Conservation (phyloP, 2,888 invertebrate genomes). For the Nomada hirtipes region DNA sequence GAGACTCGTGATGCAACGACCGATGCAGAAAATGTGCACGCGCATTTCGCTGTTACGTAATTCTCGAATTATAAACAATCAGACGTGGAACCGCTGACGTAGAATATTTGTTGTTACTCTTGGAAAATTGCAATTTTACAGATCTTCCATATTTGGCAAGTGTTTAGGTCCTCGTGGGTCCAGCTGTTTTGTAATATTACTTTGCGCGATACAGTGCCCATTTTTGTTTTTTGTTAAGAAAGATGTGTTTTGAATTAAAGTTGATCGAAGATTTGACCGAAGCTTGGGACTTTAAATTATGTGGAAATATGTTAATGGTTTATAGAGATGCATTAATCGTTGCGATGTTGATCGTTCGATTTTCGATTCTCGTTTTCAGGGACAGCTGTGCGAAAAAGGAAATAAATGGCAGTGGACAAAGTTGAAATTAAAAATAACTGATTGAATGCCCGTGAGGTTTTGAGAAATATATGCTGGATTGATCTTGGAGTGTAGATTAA, state of each 20-base stretch:
- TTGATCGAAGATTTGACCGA: too few species aligned
- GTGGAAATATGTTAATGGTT: too few species aligned
- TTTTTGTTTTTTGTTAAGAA: not conserved
- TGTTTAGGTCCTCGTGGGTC: not conserved
- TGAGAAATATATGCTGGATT: not conserved
- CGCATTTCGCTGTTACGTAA: conserved; percentile 61
- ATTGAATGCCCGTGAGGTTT: not conserved
- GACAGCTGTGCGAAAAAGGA: not conserved
- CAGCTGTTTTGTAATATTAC: not conserved
- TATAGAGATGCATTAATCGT: too few species aligned
- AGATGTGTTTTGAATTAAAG: too few species aligned
- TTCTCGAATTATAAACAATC: conserved; percentile 65
- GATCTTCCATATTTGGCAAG: conserved; percentile 16
- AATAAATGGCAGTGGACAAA: not conserved
- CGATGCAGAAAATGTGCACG: conserved; percentile 52
- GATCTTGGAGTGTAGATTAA: not conserved
- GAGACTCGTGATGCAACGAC: conserved; percentile 68
- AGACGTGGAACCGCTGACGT: conserved; percentile 9
- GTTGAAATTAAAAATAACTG: not conserved
- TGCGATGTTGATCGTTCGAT: not conserved
- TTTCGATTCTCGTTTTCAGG: not conserved
- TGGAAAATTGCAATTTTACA: not conserved
- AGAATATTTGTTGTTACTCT: conserved; percentile 11
- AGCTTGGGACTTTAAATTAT: too few species aligned
- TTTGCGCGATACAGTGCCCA: not conserved